These are phyloP conservation scores for Drosophila dunni DNA, from an alignment of 1,140 invertebrate species.

Conservation along the genomic window DNA sequence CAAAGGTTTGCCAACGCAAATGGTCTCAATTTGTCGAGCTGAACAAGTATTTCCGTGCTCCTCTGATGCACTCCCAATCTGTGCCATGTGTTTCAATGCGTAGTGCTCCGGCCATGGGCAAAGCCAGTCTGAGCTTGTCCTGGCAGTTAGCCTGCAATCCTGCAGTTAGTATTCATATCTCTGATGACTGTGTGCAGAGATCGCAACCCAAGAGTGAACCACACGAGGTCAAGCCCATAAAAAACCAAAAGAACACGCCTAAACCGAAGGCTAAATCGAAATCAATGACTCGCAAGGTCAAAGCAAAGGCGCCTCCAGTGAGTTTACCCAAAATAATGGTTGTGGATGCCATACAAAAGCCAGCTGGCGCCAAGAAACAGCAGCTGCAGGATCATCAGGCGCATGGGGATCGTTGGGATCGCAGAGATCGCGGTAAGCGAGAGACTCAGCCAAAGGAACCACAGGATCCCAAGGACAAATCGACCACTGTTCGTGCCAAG, in stretches of 20 bases:
- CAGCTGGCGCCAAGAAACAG: background rate
- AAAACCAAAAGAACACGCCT: background rate
- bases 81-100: slow-evolving; percentile 5
- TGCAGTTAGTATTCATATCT: background rate
- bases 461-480: background rate
- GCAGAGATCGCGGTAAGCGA: background rate
- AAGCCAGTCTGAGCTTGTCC: background rate
- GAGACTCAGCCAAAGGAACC: background rate
- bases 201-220: background rate
- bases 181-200: background rate
- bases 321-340: slow-evolving; percentile 15
- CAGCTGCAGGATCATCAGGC: background rate
- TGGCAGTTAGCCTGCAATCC: slow-evolving; percentile 52
- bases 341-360: slow-evolving; percentile 20
- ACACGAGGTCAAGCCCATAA: background rate
- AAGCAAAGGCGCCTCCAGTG: no score
- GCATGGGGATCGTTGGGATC: background rate
- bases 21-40: slow-evolving; percentile 25
- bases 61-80: background rate
- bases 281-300: background rate
- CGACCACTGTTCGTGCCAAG: background rate
- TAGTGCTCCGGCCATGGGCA: no score
- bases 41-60: slow-evolving; percentile 4
- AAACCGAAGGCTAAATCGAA: background rate
- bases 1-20: background rate